phyloP scores from a whole-genome alignment of 2,888 invertebrate genomes.

The Patella depressa region DNA sequence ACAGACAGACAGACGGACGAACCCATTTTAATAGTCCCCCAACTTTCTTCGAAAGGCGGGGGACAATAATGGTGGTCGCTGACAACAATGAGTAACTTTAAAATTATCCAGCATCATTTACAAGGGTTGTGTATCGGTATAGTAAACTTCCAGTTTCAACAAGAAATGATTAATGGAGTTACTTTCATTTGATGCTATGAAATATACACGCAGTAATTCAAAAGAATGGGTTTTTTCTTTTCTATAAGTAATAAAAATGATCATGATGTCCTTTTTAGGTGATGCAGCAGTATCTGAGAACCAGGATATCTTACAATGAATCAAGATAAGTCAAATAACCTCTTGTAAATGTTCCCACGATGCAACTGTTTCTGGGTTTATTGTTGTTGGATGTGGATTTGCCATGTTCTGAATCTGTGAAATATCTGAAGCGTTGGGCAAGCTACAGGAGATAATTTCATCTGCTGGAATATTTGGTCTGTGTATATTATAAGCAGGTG shows the following conservation, averaged over 20 bases:
- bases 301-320: neutral
- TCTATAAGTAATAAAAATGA: neutral
- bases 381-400: constrained; percentile 42
- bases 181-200: neutral
- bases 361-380: constrained; percentile 55
- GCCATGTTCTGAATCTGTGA: neutral
- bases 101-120: too few relatives aligned
- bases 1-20: too few relatives aligned
- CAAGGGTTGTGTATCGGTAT: too few relatives aligned
- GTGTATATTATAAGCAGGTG: too few relatives aligned
- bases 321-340: constrained; percentile 32
- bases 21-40: too few relatives aligned
- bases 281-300: neutral
- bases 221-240: neutral
- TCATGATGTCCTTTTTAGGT: neutral
- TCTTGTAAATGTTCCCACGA: constrained; percentile 63
- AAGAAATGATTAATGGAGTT: neutral
- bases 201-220: neutral
- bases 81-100: too few relatives aligned
- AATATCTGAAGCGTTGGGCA: neutral
- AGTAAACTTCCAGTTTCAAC: neutral
- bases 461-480: too few relatives aligned
- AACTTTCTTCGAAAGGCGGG: too few relatives aligned
- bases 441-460: neutral
- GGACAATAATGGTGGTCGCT: too few relatives aligned